Evolutionary conservation across 2,888 invertebrate genomes (phyloP), one percentile per base, ranked within the genome.

Genomic region (Conchocele bisecta): DNA sequence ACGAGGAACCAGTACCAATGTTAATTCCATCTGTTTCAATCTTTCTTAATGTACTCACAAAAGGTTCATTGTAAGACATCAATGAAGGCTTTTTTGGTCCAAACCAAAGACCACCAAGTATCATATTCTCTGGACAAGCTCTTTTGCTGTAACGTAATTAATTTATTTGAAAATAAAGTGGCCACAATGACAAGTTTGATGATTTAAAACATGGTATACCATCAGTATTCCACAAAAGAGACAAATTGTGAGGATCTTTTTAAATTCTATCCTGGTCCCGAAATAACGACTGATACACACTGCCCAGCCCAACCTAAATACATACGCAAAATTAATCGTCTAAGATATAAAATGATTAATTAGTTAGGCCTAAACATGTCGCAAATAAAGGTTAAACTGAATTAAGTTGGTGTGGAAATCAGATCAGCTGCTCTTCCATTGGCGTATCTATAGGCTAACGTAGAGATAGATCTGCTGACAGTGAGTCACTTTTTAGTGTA

Each of bases 111-210:
- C 74, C 74, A 51, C 31, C 31, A 20, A 74, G 41, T 9, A 74
- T 56, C 54, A 74, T 53, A 39, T 69, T 74, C 57, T 69, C 63
- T 17, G n/a, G 41, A 33, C 24, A n/a, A 20, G 39, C 57, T 48
- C 69, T 44, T 17, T 31, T 24, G 53, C 58, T 70, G 24, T 39
- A 61, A 11, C 61, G 53, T 3, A 69, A 28, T 48, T 69, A 44
- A 57, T 74, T 74, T 4, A 74, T 57, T 0, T 37, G 33, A 2
- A 75, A 20, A 39, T 54, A 75, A 39, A 75, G 15, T 15, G 66
- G 70, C 70, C 75, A 70, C 11, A 70, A 28, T 4, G 70, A 75
- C 17, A 69, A 39, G 53, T 75, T 75, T 29, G 66, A 66, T 26
- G 61, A 57, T 41, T 75, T 75, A 22, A 69, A 74, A n/a, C 64